These are phyloP conservation scores for Zaprionus capensis DNA, from an alignment of 1,140 invertebrate species.

Conservation along the genomic window DNA sequence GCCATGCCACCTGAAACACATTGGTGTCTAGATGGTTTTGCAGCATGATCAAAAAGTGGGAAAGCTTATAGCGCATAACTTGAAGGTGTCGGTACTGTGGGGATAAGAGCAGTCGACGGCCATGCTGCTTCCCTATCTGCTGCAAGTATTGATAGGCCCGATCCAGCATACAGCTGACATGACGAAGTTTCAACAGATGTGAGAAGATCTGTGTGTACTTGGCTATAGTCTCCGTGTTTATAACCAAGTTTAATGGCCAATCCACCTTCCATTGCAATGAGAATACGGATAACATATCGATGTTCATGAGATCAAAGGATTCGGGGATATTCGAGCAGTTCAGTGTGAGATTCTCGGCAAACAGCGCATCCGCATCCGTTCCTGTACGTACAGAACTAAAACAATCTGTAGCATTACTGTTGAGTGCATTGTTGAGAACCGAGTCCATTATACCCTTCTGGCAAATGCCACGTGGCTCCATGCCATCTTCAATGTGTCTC, in stretches of 20 bases:
- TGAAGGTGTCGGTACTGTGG: constrained; percentile 88
- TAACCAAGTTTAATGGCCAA: constrained; percentile 91
- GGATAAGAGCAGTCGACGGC: constrained; percentile 85
- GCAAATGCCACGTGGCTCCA: constrained; percentile 88
- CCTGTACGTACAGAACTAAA: not conserved
- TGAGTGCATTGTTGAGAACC: constrained; percentile 88
- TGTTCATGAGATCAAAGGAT: constrained; percentile 86
- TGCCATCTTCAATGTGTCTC: constrained; percentile 86
- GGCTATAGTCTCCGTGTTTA: constrained; percentile 88
- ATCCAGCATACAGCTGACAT: constrained; percentile 89
- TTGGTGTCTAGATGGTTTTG: constrained; percentile 90
- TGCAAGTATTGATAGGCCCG: constrained; percentile 88
- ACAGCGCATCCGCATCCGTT: constrained; percentile 19
- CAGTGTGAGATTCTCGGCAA: constrained; percentile 86
- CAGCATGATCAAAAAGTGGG: constrained; percentile 89
- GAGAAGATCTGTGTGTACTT: constrained; percentile 90
- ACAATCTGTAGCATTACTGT: constrained; percentile 45
- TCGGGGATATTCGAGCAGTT: constrained; percentile 86
- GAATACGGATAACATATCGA: constrained; percentile 88
- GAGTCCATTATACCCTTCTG: constrained; percentile 88
- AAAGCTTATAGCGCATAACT: constrained; percentile 89
- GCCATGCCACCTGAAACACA: constrained; percentile 89
- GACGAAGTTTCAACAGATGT: constrained; percentile 89
- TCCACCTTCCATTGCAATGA: constrained; percentile 88
- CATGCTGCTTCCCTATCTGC: constrained; percentile 84